Percentiles rank a stretch among this genome's conserved stretches.
Evolutionary conservation across 2,113 vertebrate species (phyloP).

Genomic region (Oncorhynchus masou): DNA sequence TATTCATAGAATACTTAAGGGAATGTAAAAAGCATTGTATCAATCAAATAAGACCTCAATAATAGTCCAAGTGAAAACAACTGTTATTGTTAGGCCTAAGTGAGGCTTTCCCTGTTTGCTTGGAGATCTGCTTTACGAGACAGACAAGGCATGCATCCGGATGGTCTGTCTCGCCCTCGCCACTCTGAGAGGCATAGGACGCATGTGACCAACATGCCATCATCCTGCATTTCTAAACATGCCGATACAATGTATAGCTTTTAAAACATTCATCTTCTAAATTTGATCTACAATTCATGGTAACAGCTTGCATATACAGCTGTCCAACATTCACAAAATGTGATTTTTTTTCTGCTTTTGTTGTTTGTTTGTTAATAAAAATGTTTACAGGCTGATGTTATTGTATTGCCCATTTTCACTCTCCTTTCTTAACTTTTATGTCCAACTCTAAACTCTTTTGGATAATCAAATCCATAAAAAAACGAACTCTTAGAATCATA

Average conservation of each 20-base stretch:
- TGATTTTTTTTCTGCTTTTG: too few relatives aligned
- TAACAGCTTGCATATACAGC: too few relatives aligned
- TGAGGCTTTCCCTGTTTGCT: not conserved
- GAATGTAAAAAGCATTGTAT: not conserved
- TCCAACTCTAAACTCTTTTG: not conserved
- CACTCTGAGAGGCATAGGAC: not conserved
- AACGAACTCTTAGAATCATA: too few relatives aligned
- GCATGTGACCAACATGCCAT: not conserved
- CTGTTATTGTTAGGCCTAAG: not conserved
- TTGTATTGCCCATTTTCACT: too few relatives aligned
- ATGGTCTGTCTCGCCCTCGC: not conserved
- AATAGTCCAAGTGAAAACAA: constrained; percentile 3
- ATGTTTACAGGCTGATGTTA: too few relatives aligned
- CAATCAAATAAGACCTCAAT: not conserved
- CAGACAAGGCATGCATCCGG: not conserved
- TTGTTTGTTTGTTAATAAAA: too few relatives aligned
- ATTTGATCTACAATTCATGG: too few relatives aligned
- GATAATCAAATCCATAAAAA: not conserved
- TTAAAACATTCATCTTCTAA: not conserved
- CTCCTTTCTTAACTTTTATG: too few relatives aligned
- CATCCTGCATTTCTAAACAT: not conserved
- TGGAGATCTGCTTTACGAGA: constrained; percentile 54
- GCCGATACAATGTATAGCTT: not conserved
- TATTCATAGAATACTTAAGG: not conserved
- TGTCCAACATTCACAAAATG: too few relatives aligned